Conservation (phyloP, 2,888 invertebrate genomes). For the Steinernema carpocapsae region DNA sequence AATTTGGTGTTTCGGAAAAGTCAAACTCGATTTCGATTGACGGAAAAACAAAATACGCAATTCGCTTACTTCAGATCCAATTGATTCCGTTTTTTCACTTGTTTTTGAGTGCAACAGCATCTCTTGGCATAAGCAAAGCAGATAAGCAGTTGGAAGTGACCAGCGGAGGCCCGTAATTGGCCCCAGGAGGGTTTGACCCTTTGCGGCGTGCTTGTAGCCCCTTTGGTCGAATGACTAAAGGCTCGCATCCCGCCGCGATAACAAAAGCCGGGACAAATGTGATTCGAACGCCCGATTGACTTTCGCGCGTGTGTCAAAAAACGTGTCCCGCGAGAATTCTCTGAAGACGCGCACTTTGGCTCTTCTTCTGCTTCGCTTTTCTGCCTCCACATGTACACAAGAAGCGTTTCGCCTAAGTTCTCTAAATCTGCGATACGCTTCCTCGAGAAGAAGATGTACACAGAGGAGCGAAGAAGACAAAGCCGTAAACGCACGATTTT, state of each 20-base stretch:
- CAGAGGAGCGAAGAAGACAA: not conserved
- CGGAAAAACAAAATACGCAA: no score
- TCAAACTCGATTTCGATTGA: not conserved
- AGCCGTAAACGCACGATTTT: slow-evolving; percentile 10
- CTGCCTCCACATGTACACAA: not conserved
- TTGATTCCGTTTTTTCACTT: no score
- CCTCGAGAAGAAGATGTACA: no score
- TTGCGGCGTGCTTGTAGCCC: no score
- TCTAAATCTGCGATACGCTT: not conserved
- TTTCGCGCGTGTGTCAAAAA: slow-evolving; percentile 7
- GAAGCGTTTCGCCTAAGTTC: not conserved
- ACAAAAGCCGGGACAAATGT: slow-evolving; percentile 16
- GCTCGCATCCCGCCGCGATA: not conserved
- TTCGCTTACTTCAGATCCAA: no score
- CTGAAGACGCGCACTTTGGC: not conserved
- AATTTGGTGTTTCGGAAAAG: not conserved
- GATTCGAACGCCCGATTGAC: slow-evolving; percentile 26
- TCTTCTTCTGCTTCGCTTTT: not conserved
- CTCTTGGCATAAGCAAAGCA: no score
- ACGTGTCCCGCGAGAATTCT: not conserved
- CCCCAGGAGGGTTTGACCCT: no score
- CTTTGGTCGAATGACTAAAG: not conserved
- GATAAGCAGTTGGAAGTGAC: no score
- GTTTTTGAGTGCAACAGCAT: not conserved
- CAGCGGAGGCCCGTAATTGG: no score